These are phyloP conservation scores for Tetropium fuscum DNA, from an alignment of 2,888 invertebrate genomes.

Conservation along the genomic window DNA sequence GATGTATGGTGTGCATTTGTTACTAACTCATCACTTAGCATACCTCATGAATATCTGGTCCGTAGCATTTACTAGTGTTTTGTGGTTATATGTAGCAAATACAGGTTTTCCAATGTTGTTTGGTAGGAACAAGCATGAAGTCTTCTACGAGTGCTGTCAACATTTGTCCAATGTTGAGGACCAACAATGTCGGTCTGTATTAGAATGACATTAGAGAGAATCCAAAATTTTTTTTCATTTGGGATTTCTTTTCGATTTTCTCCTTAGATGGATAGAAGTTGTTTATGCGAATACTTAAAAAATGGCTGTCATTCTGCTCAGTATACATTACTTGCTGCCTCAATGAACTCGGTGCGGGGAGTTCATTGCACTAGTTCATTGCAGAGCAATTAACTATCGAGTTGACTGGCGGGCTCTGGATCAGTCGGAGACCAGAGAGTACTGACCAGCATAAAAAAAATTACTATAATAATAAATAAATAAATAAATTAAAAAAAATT, in stretches of 20 bases:
- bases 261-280: slow-evolving; percentile 23
- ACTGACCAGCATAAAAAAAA: no score
- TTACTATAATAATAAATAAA: no score
- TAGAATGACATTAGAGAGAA: slow-evolving; percentile 30
- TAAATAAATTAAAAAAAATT: no score
- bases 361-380: no score
- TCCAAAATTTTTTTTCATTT: slow-evolving; percentile 33
- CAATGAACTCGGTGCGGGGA: no score
- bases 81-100: slow-evolving; percentile 20
- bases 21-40: slow-evolving; percentile 12
- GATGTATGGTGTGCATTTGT: slow-evolving; percentile 1
- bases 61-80: slow-evolving; percentile 10
- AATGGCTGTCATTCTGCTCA: no score
- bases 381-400: no score
- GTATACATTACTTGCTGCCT: no score
- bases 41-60: slow-evolving; percentile 4
- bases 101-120: slow-evolving; percentile 44
- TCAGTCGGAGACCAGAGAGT: no score
- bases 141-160: slow-evolving; percentile 76
- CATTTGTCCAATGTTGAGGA: slow-evolving; percentile 75
- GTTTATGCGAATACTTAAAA: slow-evolving; percentile 26
- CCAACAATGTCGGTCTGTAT: slow-evolving; percentile 72
- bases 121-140: slow-evolving; percentile 72
- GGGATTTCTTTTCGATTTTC: slow-evolving; percentile 24
- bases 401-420: no score